Evolutionary conservation across 2,113 vertebrate genomes (phyloP), one percentile per base, ranked within the genome.

Genomic region (Oreochromis aureus): DNA sequence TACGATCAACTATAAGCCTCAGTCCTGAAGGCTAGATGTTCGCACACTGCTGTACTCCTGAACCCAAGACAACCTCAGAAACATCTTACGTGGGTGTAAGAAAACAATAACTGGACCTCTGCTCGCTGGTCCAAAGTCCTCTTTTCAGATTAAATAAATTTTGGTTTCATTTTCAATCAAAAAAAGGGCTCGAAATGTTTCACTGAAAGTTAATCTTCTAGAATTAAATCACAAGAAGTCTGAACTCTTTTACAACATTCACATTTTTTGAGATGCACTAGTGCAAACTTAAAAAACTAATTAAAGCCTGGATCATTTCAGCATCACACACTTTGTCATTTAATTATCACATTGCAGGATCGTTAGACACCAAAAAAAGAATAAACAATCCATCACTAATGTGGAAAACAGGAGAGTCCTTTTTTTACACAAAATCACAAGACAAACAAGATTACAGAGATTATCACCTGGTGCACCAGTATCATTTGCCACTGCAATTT

Each of bases 401-500:
- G 16, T 32, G 63, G 48, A 78, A 66, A 39, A 2, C 27, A 59
- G 13, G 24, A 5, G 56, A 16, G 13, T 30, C 24, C 12, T 36
- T 66, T 63, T 63, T 27, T 27, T 32, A 32, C 36, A 36, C 36
- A 36, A 36, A 66, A 66, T 39, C 61, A 66, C n/a, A 66, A 39
- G 18, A 78, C 24, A 30, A 30, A 32, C 44, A 30, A n/a, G 9
- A 32, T 51, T 78, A 51, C 24, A 78, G 27, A 32, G 9, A 44
- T 78, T 10, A 51, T 6, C 16, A 78, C 5, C 9, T 12, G 24
- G 51, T 84, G 69, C 78, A 87, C 39, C 63, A 24, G 82, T 86
- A 91, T 93, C 85, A 87, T 76, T 87, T 88, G 82, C 30, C 32
- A 51, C 87, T 93, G 89, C 85, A 90, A 71, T 58, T 83, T 88